Conservation (phyloP, 1,140 invertebrate species). For the Anastrepha obliqua region DNA sequence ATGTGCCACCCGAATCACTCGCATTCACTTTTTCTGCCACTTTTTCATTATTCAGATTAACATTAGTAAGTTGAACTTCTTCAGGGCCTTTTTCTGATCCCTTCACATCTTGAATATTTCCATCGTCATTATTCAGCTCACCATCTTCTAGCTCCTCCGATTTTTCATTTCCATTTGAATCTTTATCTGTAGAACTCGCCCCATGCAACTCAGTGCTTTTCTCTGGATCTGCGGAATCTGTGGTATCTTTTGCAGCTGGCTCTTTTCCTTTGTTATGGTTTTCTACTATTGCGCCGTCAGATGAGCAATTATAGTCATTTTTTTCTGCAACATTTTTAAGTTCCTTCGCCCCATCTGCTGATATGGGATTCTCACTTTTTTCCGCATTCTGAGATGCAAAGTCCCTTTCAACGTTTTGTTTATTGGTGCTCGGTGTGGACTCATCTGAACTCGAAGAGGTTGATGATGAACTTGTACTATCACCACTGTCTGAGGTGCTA, state of each 20-base stretch:
- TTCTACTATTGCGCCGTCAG: background rate
- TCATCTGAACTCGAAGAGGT: conserved; percentile 25
- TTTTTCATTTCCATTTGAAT: background rate
- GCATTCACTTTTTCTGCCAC: background rate
- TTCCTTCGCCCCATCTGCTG: background rate
- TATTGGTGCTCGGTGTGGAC: background rate
- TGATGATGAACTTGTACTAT: conserved; percentile 54
- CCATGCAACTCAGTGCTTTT: background rate
- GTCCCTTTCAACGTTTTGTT: background rate
- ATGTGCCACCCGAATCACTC: background rate
- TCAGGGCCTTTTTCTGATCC: background rate
- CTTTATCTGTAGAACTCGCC: background rate
- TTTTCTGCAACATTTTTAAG: background rate
- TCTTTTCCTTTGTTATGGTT: background rate
- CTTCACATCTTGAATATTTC: background rate
- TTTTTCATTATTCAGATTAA: background rate
- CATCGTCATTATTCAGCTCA: background rate
- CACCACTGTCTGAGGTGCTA: conserved; percentile 59
- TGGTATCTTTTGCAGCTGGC: background rate
- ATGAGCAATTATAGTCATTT: background rate
- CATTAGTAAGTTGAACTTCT: too few species aligned
- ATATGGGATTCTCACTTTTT: background rate
- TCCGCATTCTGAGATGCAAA: background rate
- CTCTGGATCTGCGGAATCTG: background rate
- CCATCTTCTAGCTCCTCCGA: background rate